These are phyloP conservation scores for Lepidocolaptes lacrymiger DNA, from an alignment of 2,797 vertebrate genomes.

Conservation along the genomic window DNA sequence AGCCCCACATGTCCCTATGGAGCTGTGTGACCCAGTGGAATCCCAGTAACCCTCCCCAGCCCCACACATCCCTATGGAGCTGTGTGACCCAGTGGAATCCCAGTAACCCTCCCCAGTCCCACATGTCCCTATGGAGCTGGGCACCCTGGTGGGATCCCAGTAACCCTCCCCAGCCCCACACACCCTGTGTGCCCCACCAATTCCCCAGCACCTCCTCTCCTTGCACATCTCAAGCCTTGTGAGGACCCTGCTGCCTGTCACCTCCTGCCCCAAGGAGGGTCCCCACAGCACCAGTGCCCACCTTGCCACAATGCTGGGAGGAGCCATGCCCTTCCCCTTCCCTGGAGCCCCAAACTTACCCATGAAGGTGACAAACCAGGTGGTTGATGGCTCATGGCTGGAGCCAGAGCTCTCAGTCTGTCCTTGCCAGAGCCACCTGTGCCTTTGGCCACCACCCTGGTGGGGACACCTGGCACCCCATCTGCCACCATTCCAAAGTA, in stretches of 20 bases:
- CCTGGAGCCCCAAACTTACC: background rate
- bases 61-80: too few species aligned
- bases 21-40: too few species aligned
- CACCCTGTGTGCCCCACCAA: background rate
- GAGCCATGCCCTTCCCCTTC: background rate
- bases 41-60: too few species aligned
- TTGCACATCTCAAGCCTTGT: background rate
- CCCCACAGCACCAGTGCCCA: rapidly evolving
- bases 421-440: background rate
- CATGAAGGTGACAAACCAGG: constrained; percentile 40
- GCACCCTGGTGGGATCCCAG: too few species aligned
- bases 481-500: constrained; percentile 1
- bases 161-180: too few species aligned
- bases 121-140: too few species aligned
- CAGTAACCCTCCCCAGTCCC: too few species aligned
- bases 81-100: too few species aligned
- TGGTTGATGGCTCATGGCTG: background rate
- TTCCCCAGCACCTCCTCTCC: background rate
- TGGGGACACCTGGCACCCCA: background rate
- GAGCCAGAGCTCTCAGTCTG: background rate
- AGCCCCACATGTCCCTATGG: background rate
- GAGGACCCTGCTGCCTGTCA: background rate
- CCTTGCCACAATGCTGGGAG: background rate
- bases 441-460: background rate
- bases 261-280: rapidly evolving